Base-by-base conservation (phyloP, 1,140 invertebrate species). In the Drosophila nasuta region DNA sequence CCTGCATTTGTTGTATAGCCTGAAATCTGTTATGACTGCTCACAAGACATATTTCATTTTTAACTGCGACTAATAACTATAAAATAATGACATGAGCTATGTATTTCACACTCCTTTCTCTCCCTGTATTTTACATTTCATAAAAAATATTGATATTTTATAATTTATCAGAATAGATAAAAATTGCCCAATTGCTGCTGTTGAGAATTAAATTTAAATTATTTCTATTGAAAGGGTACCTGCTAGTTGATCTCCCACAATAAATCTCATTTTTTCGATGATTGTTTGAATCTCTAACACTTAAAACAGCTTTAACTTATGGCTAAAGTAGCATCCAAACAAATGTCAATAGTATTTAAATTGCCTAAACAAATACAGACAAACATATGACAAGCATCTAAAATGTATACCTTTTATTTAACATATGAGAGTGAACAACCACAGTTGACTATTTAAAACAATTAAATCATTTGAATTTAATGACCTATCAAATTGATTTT, bases 301-400 rank as follows among this genome's bases (percentile, higher is more conserved):
- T 49, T 49, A 49, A 46, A 46, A 25, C 20, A 11, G 48, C 48
- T 43, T 43, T 13, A n/a, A 13, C 41, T n/a, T 43, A 13, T 43
- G 2, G 41, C 3, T 13, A 5, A 43, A 43, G n/a, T 13, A n/a
- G 2, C 35, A 8, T 38, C 5, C 30, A 33, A 7, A 38, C 6
- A 38, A 38, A 38, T 38, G 3, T 2, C 35, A 38, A 38, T 38
- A 38, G 8, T 8, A 8, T 38, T 38, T 0, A 33, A 33, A 33
- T 33, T 33, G 30, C 5, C 30, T 33, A 33, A 33, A 33, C n/a
- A 41, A 10, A 10, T 41, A 10, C 8, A 41, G 6, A n/a, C n/a
- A 43, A 4, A 43, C n/a, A 43, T 43, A 13, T 13, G 11, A 43
- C 41, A 41, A 41, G 8, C 8, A 43, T 7, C 5, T 25, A 4